Conservation (phyloP, 2,888 invertebrate genomes). For the Nephrotoma flavescens region DNA sequence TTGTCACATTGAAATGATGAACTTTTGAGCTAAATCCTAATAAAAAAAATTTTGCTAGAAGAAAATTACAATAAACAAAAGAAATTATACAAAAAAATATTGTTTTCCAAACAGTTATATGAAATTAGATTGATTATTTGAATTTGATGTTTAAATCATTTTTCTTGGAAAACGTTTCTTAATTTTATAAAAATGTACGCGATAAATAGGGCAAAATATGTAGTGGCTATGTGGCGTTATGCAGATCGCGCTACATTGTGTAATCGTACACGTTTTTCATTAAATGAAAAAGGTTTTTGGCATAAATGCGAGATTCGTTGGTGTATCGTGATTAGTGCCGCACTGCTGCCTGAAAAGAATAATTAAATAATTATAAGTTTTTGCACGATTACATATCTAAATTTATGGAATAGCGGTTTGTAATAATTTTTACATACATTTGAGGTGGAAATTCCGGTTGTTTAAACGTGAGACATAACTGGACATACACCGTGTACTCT, state of each 20-base stretch:
- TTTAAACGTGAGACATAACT: background rate
- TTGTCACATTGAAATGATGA: background rate
- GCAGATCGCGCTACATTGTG: background rate
- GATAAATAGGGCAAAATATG: background rate
- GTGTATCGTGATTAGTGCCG: background rate
- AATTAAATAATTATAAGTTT: background rate
- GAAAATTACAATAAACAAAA: background rate
- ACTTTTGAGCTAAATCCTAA: background rate
- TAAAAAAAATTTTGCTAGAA: background rate
- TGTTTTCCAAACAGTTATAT: background rate
- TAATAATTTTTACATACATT: background rate
- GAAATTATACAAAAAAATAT: background rate
- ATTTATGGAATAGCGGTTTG: background rate
- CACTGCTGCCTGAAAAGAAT: background rate
- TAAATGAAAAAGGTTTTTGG: background rate
- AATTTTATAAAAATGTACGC: background rate
- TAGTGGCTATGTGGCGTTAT: background rate
- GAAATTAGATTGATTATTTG: background rate
- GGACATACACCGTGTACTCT: too few relatives aligned
- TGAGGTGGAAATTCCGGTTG: background rate
- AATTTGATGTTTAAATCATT: background rate
- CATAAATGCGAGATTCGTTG: background rate
- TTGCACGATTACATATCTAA: background rate
- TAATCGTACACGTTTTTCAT: background rate
- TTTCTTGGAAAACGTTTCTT: background rate